A percentile compares a stretch with the other conserved stretches of the same genome.
phyloP scores from a whole-genome alignment of 2,797 vertebrate genomes.

The Lithobates sylvaticus region DNA sequence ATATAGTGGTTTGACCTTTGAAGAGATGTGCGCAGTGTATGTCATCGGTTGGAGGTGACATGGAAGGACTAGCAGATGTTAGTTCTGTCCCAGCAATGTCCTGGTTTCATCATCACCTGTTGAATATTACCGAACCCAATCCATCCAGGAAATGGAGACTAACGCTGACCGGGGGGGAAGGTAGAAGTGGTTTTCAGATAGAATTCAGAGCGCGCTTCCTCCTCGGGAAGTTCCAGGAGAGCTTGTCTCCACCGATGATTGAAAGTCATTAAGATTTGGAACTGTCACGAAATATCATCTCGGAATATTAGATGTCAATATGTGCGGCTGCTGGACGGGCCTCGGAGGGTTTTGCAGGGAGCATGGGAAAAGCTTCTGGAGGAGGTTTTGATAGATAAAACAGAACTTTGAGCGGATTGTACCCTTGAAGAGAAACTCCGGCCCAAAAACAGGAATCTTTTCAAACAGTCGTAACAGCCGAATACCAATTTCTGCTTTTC shows the following conservation, averaged over 20 bases:
- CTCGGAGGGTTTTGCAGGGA: too few relatives aligned
- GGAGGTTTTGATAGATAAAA: too few relatives aligned
- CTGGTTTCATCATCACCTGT: conserved; percentile 34
- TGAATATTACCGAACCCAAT: conserved; percentile 11
- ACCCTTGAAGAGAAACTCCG: too few relatives aligned
- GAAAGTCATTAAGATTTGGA: conserved; percentile 33
- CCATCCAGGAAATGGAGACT: conserved; percentile 40
- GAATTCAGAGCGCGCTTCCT: conserved; percentile 18
- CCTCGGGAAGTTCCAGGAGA: conserved; percentile 41
- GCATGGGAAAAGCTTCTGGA: too few relatives aligned
- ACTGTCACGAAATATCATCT: conserved; percentile 4
- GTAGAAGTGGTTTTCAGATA: conserved; percentile 26
- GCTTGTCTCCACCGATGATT: conserved; percentile 20
- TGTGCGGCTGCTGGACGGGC: not conserved
- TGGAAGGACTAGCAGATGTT: conserved; percentile 11
- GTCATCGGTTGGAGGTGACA: not conserved
- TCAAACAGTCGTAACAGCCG: too few relatives aligned
- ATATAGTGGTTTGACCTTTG: too few relatives aligned
- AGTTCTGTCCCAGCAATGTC: not conserved
- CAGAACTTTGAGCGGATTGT: too few relatives aligned
- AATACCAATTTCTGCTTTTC: too few relatives aligned
- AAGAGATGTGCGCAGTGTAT: too few relatives aligned
- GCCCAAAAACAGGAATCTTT: too few relatives aligned
- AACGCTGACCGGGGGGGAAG: conserved; percentile 10
- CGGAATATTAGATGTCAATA: not conserved